These are phyloP conservation scores for Cepaea hortensis DNA, from an alignment of 2,888 invertebrate genomes.

Conservation along the genomic window DNA sequence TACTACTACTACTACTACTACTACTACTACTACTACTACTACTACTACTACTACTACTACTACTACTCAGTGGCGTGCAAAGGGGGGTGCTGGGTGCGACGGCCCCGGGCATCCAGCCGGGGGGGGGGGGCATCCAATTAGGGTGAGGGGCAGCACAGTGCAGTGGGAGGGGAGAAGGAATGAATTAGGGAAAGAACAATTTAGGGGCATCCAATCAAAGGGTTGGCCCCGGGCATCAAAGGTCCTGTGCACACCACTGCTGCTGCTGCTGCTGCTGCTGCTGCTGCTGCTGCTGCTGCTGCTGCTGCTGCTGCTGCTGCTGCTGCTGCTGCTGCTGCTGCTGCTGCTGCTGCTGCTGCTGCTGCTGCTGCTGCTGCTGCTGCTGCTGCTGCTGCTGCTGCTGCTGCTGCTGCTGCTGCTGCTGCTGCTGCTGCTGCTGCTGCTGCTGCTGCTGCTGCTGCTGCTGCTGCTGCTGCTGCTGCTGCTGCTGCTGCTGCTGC, in stretches of 20 bases:
- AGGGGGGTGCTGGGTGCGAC: too few relatives aligned
- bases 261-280: too few relatives aligned
- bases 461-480: background rate
- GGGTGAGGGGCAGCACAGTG: too few relatives aligned
- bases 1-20: too few relatives aligned
- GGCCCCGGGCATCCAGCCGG: too few relatives aligned
- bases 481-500: background rate
- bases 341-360: background rate
- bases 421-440: background rate
- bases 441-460: background rate
- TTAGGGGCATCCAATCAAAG: too few relatives aligned
- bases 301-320: constrained; percentile 4
- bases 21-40: background rate
- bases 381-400: background rate
- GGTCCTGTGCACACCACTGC: too few relatives aligned
- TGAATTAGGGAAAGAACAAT: too few relatives aligned
- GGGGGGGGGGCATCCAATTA: too few relatives aligned
- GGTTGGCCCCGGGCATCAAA: too few relatives aligned
- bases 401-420: background rate
- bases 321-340: background rate
- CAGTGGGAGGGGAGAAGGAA: too few relatives aligned
- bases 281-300: background rate
- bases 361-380: background rate
- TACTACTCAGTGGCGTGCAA: background rate
- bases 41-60: background rate